Evolutionary conservation across 2,888 invertebrate genomes (phyloP).

Genomic region (Peribatodes rhomboidaria): DNA sequence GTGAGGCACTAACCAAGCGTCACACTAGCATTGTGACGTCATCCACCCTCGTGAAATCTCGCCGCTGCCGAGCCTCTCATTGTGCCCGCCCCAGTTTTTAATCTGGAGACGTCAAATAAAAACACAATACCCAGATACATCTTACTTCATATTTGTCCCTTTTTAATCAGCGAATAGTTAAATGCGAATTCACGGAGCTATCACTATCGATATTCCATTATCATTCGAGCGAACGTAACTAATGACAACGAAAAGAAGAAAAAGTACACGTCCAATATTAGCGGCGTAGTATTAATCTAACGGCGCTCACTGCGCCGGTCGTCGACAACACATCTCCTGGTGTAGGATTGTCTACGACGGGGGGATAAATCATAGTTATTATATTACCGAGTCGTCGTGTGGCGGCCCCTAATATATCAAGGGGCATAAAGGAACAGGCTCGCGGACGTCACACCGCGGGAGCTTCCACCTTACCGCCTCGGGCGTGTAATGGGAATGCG

Average conservation of each 20-base stretch:
- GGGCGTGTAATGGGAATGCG: conserved; percentile 54
- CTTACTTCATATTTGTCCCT: conserved; percentile 69
- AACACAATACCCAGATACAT: conserved; percentile 78
- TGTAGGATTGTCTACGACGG: conserved; percentile 65
- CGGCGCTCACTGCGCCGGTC: conserved; percentile 51
- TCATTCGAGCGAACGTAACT: conserved; percentile 49
- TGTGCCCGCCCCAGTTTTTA: conserved; percentile 81
- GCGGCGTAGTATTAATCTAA: conserved; percentile 68
- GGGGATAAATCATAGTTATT: conserved; percentile 73
- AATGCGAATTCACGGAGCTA: conserved; percentile 51
- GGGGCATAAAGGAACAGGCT: conserved; percentile 65
- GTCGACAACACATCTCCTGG: conserved; percentile 66
- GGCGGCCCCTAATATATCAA: conserved; percentile 73
- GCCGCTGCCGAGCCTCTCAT: conserved; percentile 68
- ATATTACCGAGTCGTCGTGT: conserved; percentile 74
- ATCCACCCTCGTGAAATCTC: conserved; percentile 62
- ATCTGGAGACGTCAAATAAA: conserved; percentile 82
- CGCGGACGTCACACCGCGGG: conserved; percentile 51
- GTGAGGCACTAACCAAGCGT: conserved; percentile 62
- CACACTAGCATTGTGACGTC: conserved; percentile 72
- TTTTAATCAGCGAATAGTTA: conserved; percentile 72
- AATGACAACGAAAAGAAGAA: conserved; percentile 59
- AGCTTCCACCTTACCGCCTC: conserved; percentile 53
- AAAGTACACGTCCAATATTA: conserved; percentile 66
- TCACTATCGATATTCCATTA: conserved; percentile 47